A percentile compares a stretch with the other conserved stretches of the same genome.
These are phyloP conservation scores for Galerucella pusilla DNA, from an alignment of 2,888 invertebrate genomes.

Conservation along the genomic window DNA sequence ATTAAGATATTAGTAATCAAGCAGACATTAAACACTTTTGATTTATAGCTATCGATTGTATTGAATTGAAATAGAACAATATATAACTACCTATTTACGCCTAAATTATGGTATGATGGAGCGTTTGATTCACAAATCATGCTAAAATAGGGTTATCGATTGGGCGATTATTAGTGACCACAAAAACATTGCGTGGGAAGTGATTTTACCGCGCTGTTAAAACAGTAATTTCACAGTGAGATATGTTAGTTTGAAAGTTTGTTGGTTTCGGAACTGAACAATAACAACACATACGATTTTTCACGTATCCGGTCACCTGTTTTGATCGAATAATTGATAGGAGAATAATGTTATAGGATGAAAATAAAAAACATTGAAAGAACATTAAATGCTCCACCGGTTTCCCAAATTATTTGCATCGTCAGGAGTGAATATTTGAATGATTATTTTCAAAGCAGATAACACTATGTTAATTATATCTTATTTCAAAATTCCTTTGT, in stretches of 20 bases:
- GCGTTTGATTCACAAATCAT: not conserved
- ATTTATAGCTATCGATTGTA: not conserved
- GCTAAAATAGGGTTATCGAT: not conserved
- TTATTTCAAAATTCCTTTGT: too few species aligned
- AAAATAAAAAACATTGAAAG: too few species aligned
- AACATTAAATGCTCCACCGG: too few species aligned
- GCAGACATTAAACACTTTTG: not conserved
- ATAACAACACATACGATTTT: not conserved
- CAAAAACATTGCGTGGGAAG: not conserved
- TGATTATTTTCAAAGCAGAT: too few species aligned
- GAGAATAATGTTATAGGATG: too few species aligned
- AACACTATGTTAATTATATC: too few species aligned
- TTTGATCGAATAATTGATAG: too few species aligned
- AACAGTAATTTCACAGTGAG: not conserved
- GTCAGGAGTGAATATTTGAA: too few species aligned
- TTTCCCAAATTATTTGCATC: too few species aligned
- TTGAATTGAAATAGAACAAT: not conserved
- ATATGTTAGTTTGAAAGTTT: not conserved
- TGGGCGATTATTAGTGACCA: not conserved
- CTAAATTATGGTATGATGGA: not conserved
- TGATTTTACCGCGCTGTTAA: not conserved
- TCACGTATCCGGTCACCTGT: not conserved
- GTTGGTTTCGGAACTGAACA: not conserved
- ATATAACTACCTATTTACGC: not conserved
- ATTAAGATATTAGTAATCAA: conserved; percentile 3